These are phyloP conservation scores for Tridacna crocea DNA, from an alignment of 2,888 invertebrate species.

Conservation along the genomic window DNA sequence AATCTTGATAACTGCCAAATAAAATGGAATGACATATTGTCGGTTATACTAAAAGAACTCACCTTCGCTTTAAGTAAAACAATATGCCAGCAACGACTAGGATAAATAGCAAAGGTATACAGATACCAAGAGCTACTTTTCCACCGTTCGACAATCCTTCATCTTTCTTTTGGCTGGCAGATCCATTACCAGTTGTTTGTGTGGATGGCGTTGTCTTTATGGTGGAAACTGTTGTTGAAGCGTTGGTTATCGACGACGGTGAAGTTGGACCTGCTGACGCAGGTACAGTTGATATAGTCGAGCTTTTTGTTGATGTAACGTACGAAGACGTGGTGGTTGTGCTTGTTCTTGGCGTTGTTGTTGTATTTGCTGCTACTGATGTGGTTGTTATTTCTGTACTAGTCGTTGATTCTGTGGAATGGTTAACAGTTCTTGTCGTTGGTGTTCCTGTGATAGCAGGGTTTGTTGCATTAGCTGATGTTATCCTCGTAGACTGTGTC, in stretches of 20 bases:
- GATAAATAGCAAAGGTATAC: slow-evolving; percentile 40
- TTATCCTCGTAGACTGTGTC: not conserved
- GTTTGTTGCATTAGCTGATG: not conserved
- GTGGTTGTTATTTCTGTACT: not conserved
- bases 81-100: slow-evolving; percentile 17
- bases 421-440: not conserved
- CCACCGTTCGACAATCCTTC: slow-evolving; percentile 37
- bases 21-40: no score
- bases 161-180: not conserved
- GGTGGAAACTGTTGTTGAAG: slow-evolving; percentile 5
- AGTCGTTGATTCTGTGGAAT: not conserved
- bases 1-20: no score
- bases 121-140: slow-evolving; percentile 47
- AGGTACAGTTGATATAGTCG: not conserved
- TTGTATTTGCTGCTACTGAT: not conserved
- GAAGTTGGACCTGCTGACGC: not conserved
- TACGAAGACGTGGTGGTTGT: not conserved
- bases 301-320: not conserved
- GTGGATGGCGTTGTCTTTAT: slow-evolving; percentile 1
- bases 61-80: slow-evolving; percentile 41
- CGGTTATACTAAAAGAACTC: not conserved
- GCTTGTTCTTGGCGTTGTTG: not conserved
- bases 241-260: not conserved
- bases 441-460: not conserved
- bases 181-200: no score